Base-by-base conservation (phyloP, 2,888 invertebrate genomes). In the Idaea straminata region DNA sequence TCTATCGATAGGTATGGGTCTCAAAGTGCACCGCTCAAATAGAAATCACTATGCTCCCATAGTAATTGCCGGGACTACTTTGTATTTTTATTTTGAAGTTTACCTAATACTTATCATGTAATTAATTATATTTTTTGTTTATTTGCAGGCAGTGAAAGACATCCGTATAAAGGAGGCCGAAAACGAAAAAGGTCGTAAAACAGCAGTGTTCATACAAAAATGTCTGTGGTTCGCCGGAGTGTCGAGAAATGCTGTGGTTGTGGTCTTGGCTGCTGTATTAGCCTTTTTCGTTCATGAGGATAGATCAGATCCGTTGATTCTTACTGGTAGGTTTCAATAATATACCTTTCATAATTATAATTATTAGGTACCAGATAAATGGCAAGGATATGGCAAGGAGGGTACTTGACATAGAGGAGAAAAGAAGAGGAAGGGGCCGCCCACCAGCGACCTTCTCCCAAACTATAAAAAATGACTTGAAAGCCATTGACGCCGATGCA, bases 191-290 rank as follows among this genome's bases (percentile, higher is more conserved):
- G 74, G 81, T 25, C 78, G 80, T 16, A 83, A 82, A 36, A 82
- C 78, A 15, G 78, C 83, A 16, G 75, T 81, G 25, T 72, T 86
- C 15, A 63, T 93, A 3, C 93, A 91, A 74, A 94, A 89, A 70
- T 70, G 86, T 15, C 75, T 95, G 10, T 96, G 96, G 95, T 93
- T 95, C 66, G 71, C 93, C 0, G 95, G 95, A 0, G 95, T 96
- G 0, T 94, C 94, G 0, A 93, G 96, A 70, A 96, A 96, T 80
- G 96, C 96, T 0, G 89, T 96, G 0, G 94, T 96, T 0, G 96
- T 96, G 0, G 86, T 96, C 0, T 66, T 94, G 0, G 95, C 95
- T 59, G 93, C 95, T 0, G 79, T 93, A 0, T 73, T 94, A 4
- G 95, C 96, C 0, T 95, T 89, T 76, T 79, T 93, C 62, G 86